phyloP scores from a whole-genome alignment of 37 sponge, comb jelly and placozoan genomes.

The Chondrilla cf. caribensis region DNA sequence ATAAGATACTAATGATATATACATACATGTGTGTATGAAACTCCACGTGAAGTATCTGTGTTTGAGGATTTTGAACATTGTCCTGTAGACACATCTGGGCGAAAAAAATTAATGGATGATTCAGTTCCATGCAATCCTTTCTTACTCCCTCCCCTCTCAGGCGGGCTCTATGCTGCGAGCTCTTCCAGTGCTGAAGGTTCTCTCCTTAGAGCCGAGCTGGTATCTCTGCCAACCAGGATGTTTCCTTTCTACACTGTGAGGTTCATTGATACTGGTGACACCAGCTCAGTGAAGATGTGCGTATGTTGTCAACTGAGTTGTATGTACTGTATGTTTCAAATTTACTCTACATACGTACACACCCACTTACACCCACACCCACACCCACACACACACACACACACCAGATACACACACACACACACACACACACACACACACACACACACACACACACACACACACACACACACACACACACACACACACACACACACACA shows the following conservation, averaged over 20 bases:
- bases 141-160: background rate
- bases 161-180: background rate
- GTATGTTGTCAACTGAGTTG: background rate
- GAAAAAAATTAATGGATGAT: too few relatives aligned
- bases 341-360: background rate
- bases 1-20: too few relatives aligned
- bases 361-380: background rate
- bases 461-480: too few relatives aligned
- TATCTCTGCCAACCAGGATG: background rate
- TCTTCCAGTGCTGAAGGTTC: background rate
- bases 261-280: constrained; percentile 10
- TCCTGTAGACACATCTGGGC: too few relatives aligned
- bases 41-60: too few relatives aligned
- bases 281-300: background rate
- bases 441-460: too few relatives aligned
- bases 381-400: too few relatives aligned
- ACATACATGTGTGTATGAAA: too few relatives aligned
- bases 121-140: too few relatives aligned
- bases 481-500: too few relatives aligned
- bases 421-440: too few relatives aligned
- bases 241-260: constrained; percentile 8
- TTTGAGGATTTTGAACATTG: too few relatives aligned
- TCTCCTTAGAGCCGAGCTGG: constrained; percentile 6
- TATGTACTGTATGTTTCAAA: background rate
- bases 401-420: background rate